Conservation (phyloP, 2,888 invertebrate species). For the Lasioglossum pauxillum region DNA sequence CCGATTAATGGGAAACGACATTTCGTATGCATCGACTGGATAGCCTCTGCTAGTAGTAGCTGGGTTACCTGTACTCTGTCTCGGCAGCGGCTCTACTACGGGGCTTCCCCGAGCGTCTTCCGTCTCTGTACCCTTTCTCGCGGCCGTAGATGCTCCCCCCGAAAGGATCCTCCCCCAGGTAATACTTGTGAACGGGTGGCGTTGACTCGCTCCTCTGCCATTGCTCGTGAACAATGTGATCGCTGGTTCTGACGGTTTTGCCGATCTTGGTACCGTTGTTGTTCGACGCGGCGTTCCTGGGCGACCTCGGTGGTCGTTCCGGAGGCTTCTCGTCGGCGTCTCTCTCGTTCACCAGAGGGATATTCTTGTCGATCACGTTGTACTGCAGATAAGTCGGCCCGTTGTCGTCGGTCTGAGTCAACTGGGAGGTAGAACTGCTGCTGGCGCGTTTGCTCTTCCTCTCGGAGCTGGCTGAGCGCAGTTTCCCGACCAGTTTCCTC, state of each 20-base stretch:
- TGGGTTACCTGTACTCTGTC: constrained; percentile 74
- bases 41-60: constrained; percentile 13
- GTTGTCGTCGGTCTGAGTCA: constrained; percentile 81
- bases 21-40: constrained; percentile 6
- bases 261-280: constrained; percentile 23
- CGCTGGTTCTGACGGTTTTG: constrained; percentile 74
- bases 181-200: constrained; percentile 91
- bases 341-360: constrained; percentile 79
- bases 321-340: constrained; percentile 82
- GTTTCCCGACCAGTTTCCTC: constrained; percentile 92
- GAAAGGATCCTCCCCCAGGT: constrained; percentile 94
- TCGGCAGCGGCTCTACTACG: constrained; percentile 64
- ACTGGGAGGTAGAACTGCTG: constrained; percentile 76
- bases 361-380: constrained; percentile 86
- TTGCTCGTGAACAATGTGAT: constrained; percentile 65
- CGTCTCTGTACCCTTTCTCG: constrained; percentile 91
- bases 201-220: constrained; percentile 78
- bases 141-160: constrained; percentile 93
- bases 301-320: constrained; percentile 76
- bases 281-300: constrained; percentile 57
- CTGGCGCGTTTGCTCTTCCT: constrained; percentile 86
- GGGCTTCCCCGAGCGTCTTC: constrained; percentile 71
- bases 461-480: constrained; percentile 90
- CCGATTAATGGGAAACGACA: not conserved
- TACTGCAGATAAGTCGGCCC: constrained; percentile 86